Evolutionary conservation across 2,113 vertebrate genomes (phyloP).

Genomic region (Oxyruncus cristatus): DNA sequence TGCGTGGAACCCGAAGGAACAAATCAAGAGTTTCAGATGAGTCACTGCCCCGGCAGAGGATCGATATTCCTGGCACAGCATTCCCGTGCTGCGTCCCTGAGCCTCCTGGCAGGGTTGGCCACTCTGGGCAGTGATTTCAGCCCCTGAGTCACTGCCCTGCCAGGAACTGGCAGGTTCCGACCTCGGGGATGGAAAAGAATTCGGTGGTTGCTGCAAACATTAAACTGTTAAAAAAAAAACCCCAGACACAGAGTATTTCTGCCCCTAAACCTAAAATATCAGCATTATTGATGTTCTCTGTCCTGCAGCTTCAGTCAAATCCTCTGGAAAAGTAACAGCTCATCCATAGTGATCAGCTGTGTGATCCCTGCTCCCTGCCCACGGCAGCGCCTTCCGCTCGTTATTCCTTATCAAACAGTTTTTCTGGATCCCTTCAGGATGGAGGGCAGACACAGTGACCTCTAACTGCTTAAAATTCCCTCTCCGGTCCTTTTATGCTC

Average conservation of each 20-base stretch:
- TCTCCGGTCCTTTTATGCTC: background rate
- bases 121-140: background rate
- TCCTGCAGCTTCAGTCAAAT: background rate
- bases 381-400: fast-evolving
- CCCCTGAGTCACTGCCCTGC: background rate
- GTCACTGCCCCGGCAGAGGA: background rate
- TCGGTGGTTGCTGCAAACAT: background rate
- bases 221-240: background rate
- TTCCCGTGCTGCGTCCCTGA: constrained; percentile 38
- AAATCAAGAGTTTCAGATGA: background rate
- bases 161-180: background rate
- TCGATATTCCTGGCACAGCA: constrained; percentile 25
- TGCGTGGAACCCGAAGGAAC: background rate
- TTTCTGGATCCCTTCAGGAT: background rate
- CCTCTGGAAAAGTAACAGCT: background rate
- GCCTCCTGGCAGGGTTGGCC: background rate
- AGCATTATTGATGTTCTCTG: fast-evolving
- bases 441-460: background rate
- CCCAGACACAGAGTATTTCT: background rate
- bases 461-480: background rate
- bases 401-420: constrained; percentile 4
- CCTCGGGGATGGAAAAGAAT: background rate
- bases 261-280: background rate
- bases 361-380: background rate
- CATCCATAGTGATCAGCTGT: background rate